Evolutionary conservation across 1,140 invertebrate species (phyloP).

Genomic region (Mamestra configurata): DNA sequence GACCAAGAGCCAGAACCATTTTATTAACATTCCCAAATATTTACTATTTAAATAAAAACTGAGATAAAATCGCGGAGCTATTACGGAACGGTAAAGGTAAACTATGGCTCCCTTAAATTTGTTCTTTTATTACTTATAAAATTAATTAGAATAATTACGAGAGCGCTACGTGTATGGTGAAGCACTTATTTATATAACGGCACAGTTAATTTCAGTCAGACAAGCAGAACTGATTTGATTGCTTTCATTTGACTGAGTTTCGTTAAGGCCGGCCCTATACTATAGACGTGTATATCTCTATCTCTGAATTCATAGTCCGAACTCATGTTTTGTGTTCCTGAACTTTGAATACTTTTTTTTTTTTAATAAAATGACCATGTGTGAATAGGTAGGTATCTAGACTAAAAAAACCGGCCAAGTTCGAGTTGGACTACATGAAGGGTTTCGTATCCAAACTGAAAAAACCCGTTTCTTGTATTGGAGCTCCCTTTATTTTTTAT

Average conservation of each 20-base stretch:
- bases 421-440: too few relatives aligned
- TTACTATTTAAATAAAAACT: constrained; percentile 32
- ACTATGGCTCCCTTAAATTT: constrained; percentile 44
- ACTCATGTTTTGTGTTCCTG: too few relatives aligned
- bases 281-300: not conserved
- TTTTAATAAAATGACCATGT: too few relatives aligned
- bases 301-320: not conserved
- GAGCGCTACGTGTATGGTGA: constrained; percentile 44
- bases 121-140: constrained; percentile 36
- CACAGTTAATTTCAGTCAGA: constrained; percentile 42
- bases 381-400: too few relatives aligned
- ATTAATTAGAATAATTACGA: constrained; percentile 53
- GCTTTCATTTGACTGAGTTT: constrained; percentile 39
- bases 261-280: not conserved
- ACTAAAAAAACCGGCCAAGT: too few relatives aligned
- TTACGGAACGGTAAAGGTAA: constrained; percentile 21
- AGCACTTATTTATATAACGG: constrained; percentile 49
- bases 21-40: constrained; percentile 15
- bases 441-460: too few relatives aligned
- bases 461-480: too few relatives aligned
- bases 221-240: constrained; percentile 54
- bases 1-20: not conserved
- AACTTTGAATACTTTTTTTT: too few relatives aligned
- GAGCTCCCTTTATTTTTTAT: too few relatives aligned
- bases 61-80: constrained; percentile 14